A percentile compares a stretch with the other conserved stretches of the same genome.
Evolutionary conservation across 1,140 invertebrate species (phyloP).

Genomic region (Lerema accius): DNA sequence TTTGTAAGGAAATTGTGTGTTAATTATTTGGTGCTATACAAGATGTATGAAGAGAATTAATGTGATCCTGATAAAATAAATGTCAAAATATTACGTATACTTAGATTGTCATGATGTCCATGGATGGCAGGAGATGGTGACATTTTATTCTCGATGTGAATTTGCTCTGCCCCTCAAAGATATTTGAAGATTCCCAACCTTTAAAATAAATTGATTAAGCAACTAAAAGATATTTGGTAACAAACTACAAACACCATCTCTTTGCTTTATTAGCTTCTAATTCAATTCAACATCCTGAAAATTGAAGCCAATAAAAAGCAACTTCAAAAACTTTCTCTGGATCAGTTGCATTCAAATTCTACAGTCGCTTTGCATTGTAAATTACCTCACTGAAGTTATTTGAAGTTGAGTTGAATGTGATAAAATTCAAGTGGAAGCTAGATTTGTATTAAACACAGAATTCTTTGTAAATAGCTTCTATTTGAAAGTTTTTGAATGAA

Average conservation of each 20-base stretch:
- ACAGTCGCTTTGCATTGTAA: constrained; percentile 21
- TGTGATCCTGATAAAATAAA: no score
- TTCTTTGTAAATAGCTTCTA: background rate
- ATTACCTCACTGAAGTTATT: constrained; percentile 17
- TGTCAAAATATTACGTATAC: no score
- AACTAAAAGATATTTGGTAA: no score
- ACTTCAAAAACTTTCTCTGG: background rate
- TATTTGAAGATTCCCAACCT: no score
- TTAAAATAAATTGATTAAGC: no score
- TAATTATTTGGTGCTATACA: no score
- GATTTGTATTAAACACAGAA: constrained; percentile 1
- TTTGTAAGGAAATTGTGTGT: background rate
- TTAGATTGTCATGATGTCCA: no score
- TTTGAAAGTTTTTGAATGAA: background rate
- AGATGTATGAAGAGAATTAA: no score
- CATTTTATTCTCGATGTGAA: no score
- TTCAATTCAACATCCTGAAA: constrained; percentile 9
- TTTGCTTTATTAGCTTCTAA: constrained; percentile 1
- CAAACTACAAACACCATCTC: no score
- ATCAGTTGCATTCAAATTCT: constrained; percentile 17
- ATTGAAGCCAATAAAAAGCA: constrained; percentile 2
- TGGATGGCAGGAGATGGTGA: no score
- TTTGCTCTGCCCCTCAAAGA: no score
- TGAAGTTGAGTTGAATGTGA: constrained; percentile 17
- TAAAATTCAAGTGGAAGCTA: constrained; percentile 1